Evolutionary conservation across 2,113 vertebrate species (phyloP), one percentile per base, ranked within the genome.

Genomic region (Nymphicus hollandicus): DNA sequence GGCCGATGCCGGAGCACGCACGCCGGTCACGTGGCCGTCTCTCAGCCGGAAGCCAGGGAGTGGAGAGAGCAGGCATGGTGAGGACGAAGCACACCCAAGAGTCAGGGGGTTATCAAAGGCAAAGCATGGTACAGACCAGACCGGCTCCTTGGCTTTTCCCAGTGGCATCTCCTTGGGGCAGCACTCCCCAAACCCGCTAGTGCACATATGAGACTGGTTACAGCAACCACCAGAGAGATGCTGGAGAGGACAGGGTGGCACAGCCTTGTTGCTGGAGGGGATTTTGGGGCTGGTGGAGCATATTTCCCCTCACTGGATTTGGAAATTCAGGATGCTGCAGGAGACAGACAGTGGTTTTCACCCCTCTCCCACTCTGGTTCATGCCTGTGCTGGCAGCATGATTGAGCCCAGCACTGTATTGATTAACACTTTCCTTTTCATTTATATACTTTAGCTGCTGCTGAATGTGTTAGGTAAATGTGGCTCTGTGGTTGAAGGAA

Each of bases 71-170:
- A 97, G 97, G 96, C 91, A 41, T 76, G 37, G 96, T 53, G 96
- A 96, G 96, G 94, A 96, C n/a, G 90, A 97, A 98, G 96, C 92
- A 95, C 92, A 96, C 97, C 96, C 97, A 70, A 96, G 86, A 97
- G 85, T 91, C 96, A 91, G 66, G 95, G 91, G 85, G 86, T 96
- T 92, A 97, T 93, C 95, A 92, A 94, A 94, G 73, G 87, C 94
- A 97, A 91, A 86, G 93, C 88, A 87, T 23, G 88, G 95, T 44
- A 94, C 64, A 83, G 85, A 81, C 91, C 93, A 61, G 88, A 85
- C 88, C 83, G 39, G 85, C 94, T 93, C 92, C 92, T 92, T 46
- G 70, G 95, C 87, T 89, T 84, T 91, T 94, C 91, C 66, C 90
- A 80, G 73, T 1, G 8, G 91, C 44, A 81, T 91, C 68, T 93